Evolutionary conservation across 2,888 invertebrate species (phyloP), one percentile per base, ranked within the genome.

Genomic region (Hypomecis punctinalis): DNA sequence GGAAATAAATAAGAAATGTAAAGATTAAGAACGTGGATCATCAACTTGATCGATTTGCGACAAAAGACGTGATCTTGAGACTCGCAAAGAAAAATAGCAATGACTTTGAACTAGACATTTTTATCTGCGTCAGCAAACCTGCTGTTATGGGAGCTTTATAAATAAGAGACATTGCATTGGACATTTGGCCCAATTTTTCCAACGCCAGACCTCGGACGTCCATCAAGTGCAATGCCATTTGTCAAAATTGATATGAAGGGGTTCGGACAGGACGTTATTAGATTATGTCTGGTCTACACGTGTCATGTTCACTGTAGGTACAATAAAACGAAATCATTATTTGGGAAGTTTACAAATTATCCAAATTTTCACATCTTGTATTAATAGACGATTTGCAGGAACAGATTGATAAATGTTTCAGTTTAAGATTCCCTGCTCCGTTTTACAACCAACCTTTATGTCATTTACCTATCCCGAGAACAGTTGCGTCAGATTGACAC

Each of bases 401-500:
- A 53, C 46, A 46, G 11, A 6, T 37, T 8, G 5, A 33, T 36
- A 51, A 48, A 53, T 53, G 42, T 54, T 43, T 54, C 48, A 47
- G 5, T 47, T 47, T n/a, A n/a, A n/a, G n/a, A n/a, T n/a, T 46
- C 35, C 40, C 40, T n/a, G 13, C 37, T 39, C 23, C 10, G 36
- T 23, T 45, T 43, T 51, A 53, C 13, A 23, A 37, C 46, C n/a
- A 45, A 54, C 36, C 35, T 46, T 40, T 56, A 47, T 56, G 51
- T 56, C 37, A 37, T 53, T 35, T 53, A 56, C 62, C 23, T 40
- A 40, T 62, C 54, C 62, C 59, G 47, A 61, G 68, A 70, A 70
- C 23, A 67, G 70, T 71, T 68, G 76, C 71, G 71, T 71, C 70
- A 73, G 63, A 57, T 69, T 65, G 73, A 70, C 74, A 70, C 56